Evolutionary conservation across 2,113 vertebrate genomes (phyloP).

Genomic region (Sminthopsis crassicaudata): DNA sequence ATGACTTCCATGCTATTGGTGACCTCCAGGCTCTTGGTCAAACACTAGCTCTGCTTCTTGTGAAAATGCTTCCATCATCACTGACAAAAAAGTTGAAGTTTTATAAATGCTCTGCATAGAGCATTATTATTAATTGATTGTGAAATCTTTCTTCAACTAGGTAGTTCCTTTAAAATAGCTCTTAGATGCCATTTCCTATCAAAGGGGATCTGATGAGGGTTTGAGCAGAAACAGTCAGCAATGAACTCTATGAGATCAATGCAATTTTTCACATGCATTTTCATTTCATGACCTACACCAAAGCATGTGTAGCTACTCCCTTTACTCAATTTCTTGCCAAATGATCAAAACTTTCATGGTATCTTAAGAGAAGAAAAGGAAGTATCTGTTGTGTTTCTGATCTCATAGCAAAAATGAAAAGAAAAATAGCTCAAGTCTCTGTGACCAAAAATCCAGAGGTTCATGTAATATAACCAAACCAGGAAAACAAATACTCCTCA

Average conservation of each 20-base stretch:
- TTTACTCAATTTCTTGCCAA: not conserved
- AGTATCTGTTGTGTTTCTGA: not conserved
- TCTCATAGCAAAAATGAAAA: not conserved
- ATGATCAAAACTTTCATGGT: not conserved
- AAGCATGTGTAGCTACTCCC: not conserved
- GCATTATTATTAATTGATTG: not conserved
- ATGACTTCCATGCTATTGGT: not conserved
- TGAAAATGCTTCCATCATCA: not conserved
- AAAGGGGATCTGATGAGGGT: not conserved
- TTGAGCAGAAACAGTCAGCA: not conserved
- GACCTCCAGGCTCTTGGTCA: not conserved
- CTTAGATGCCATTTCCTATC: not conserved
- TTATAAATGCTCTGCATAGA: not conserved
- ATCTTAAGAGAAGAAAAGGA: not conserved
- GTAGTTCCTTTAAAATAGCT: not conserved
- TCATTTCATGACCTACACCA: not conserved
- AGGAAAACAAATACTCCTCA: not conserved
- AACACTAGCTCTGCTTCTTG: not conserved
- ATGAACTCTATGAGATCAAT: not conserved
- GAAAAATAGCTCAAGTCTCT: not conserved
- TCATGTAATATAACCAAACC: not conserved
- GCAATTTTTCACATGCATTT: not conserved
- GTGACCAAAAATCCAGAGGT: not conserved
- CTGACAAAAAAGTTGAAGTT: not conserved
- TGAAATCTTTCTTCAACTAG: not conserved